Base-by-base conservation (phyloP, 1,140 invertebrate genomes). In the Stegodyphus dumicola region DNA sequence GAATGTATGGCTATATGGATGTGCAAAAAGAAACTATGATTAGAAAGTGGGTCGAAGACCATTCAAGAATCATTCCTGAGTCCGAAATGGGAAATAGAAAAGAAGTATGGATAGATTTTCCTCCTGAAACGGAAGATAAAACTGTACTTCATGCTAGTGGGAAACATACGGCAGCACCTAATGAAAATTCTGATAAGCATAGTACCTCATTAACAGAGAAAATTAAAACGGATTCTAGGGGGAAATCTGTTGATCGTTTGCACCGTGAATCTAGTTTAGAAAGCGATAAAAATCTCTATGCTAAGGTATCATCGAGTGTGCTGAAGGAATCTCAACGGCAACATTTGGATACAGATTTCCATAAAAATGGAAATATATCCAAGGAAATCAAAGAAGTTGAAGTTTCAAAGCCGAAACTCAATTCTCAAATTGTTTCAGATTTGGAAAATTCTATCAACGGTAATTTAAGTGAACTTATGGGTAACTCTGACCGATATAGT, bases 11-110 rank as follows among this genome's bases (percentile, higher is more conserved):
- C 5, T 96, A 95, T 88, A 96, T 97, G 95, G 96, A 97, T 89
- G 95, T 93, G 88, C 95, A 96, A 87, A 97, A 97, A 89, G 96
- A 96, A 89, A 95, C 93, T 83, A 97, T 98, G 96, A 97, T 98
- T 53, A 92, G 95, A 66, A 95, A 96, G 52, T 85, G 83, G 83
- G 96, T 97, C 0, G 96, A 97, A 91, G 96, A 96, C 89, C 96
- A 97, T 86, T 91, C 88, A 70, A 67, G 88, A 77, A 86, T 88
- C 70, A 81, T 89, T 18, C 88, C 88, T 48, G 77, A 89, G 88
- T 70, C 66, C 33, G 17, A 67, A 71, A 10, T 78, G 67, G 9
- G 56, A 81, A 53, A 33, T 17, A 71, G 53, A 71, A 75, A 87
- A 87, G 75, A 89, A 60, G 86, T 87, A 15, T 87, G 86, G 86